phyloP scores from a whole-genome alignment of 1,140 invertebrate genomes.

The Plodia interpunctella region DNA sequence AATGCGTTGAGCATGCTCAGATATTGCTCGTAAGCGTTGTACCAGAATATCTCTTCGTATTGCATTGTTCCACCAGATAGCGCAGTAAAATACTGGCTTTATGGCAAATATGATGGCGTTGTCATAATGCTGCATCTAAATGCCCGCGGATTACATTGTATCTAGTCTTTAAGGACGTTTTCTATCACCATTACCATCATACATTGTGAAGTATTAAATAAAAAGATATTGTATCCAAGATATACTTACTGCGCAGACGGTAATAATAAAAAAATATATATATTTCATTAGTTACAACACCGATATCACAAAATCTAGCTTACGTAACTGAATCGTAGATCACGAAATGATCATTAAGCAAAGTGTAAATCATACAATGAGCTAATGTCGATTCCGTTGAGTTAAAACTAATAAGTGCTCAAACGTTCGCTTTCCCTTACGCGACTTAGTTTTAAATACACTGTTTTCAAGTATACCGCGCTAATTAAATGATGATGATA shows the following conservation, averaged over 20 bases:
- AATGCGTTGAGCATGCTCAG: slow-evolving; percentile 44
- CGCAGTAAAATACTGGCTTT: slow-evolving; percentile 4
- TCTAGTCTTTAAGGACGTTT: not conserved
- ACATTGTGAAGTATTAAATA: not conserved
- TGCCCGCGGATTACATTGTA: not conserved
- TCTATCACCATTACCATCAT: not conserved
- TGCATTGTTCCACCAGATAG: not conserved
- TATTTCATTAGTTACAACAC: not conserved
- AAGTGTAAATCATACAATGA: not conserved
- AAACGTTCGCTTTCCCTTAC: slow-evolving; percentile 10
- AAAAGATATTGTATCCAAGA: not conserved
- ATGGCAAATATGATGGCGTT: not conserved
- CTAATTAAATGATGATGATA: slow-evolving; percentile 3
- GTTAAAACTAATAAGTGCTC: not conserved
- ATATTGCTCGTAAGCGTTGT: slow-evolving; percentile 35
- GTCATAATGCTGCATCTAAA: not conserved
- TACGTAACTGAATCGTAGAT: not conserved
- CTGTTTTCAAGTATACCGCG: not conserved
- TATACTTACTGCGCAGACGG: not conserved
- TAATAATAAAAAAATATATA: not conserved
- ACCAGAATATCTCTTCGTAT: slow-evolving; percentile 35
- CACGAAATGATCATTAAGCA: slow-evolving; percentile 5
- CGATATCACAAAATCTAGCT: not conserved
- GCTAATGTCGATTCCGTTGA: not conserved
- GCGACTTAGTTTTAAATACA: not conserved